Evolutionary conservation across 2,797 vertebrate species (phyloP).

Genomic region (Balearica regulorum): DNA sequence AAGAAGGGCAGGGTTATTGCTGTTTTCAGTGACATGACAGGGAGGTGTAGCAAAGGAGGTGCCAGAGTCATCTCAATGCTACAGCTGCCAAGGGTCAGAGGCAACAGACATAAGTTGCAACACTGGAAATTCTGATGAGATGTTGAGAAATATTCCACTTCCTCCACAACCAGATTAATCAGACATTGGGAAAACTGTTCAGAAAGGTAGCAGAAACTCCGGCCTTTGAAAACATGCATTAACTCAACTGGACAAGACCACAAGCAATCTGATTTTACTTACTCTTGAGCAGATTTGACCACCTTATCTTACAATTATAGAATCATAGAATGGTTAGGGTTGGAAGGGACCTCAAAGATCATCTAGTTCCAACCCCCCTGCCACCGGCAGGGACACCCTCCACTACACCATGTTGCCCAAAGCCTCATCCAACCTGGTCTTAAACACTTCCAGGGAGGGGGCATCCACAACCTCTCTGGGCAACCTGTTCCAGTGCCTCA

Average conservation of each 20-base stretch:
- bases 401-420: no score
- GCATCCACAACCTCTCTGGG: no score
- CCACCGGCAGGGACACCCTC: no score
- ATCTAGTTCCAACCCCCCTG: no score
- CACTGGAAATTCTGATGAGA: constrained; percentile 12
- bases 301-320: neutral
- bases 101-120: neutral
- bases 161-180: neutral
- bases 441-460: no score
- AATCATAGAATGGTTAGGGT: no score
- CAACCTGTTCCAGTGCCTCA: no score
- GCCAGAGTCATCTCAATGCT: neutral
- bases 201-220: neutral
- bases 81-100: neutral
- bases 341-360: no score
- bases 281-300: neutral
- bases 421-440: no score
- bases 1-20: neutral
- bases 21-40: neutral
- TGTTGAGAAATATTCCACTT: neutral
- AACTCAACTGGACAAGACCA: neutral
- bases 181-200: neutral
- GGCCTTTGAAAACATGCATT: neutral
- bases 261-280: neutral
- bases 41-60: neutral